Evolutionary conservation across 92 coral and sea anemone genomes (phyloP).

Genomic region (Paragorgia papillata): DNA sequence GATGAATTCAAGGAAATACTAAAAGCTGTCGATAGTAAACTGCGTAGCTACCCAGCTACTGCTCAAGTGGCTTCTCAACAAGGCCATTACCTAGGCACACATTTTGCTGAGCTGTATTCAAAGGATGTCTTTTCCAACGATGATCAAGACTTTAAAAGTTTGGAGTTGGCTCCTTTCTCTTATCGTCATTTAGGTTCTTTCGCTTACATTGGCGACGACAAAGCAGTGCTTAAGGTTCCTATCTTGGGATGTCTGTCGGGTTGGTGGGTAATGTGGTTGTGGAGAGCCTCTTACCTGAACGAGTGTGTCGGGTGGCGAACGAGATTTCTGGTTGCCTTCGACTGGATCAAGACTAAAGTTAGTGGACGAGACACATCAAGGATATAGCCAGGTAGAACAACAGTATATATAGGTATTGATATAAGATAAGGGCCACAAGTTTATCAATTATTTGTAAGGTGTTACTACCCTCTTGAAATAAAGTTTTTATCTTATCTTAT

Average conservation of each 20-base stretch:
- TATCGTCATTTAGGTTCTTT: slow-evolving; percentile 39
- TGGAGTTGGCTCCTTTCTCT: slow-evolving; percentile 18
- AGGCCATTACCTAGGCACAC: slow-evolving; percentile 41
- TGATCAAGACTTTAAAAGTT: slow-evolving; percentile 21
- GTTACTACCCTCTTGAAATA: too few species aligned
- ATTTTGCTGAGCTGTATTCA: slow-evolving; percentile 4
- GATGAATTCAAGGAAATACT: slow-evolving; percentile 35
- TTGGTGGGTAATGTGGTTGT: slow-evolving; percentile 47
- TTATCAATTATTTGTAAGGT: too few species aligned
- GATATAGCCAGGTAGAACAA: not conserved
- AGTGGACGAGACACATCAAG: slow-evolving; percentile 41
- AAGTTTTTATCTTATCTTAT: too few species aligned
- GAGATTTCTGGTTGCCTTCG: slow-evolving; percentile 30
- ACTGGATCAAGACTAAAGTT: slow-evolving; percentile 44
- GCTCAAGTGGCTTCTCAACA: slow-evolving; percentile 46
- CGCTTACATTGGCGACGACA: slow-evolving; percentile 39
- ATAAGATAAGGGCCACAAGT: too few species aligned
- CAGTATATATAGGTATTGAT: not conserved
- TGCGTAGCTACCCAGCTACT: slow-evolving; percentile 40
- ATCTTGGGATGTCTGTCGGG: slow-evolving; percentile 27
- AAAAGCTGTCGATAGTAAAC: slow-evolving; percentile 36
- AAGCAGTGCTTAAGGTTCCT: slow-evolving; percentile 42
- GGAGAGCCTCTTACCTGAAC: slow-evolving; percentile 41
- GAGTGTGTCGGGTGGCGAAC: slow-evolving; percentile 46
- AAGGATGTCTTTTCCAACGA: not conserved